phyloP scores from a whole-genome alignment of 1,140 invertebrate genomes.

The Drosophila bocki region DNA sequence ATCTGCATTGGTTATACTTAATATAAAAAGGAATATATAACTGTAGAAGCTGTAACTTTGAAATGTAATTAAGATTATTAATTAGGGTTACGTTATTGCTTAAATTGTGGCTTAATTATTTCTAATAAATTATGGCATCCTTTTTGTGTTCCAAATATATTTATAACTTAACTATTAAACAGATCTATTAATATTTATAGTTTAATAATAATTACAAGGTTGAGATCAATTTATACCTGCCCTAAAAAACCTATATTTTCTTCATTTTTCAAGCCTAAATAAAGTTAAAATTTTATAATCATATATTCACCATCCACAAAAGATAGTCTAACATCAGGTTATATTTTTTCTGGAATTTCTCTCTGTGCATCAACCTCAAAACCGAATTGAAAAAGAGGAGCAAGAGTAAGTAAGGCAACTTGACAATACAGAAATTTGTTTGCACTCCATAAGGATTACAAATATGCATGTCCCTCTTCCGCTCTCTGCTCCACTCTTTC shows the following conservation, averaged over 20 bases:
- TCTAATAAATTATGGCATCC: no score
- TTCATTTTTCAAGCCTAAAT: background rate
- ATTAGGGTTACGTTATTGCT: background rate
- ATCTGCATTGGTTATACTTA: no score
- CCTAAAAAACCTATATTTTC: background rate
- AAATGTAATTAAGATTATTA: background rate
- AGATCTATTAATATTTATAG: no score
- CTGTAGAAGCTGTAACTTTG: no score
- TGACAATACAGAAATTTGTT: constrained; percentile 83
- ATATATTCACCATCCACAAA: background rate
- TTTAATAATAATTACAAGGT: no score
- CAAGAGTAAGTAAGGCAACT: constrained; percentile 45
- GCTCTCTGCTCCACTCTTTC: constrained; percentile 26
- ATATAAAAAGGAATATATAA: background rate
- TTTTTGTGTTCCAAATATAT: no score
- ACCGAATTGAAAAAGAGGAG: constrained; percentile 34
- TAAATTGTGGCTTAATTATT: no score
- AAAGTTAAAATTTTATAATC: background rate
- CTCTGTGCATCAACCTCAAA: constrained; percentile 5
- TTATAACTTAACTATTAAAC: no score
- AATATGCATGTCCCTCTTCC: constrained; percentile 54
- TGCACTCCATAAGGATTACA: constrained; percentile 83
- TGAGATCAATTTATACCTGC: no score
- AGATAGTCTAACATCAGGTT: fast-evolving
- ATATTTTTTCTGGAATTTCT: constrained; percentile 5